Percentiles rank a stretch among this genome's conserved stretches.
These are phyloP conservation scores for Dendrophyllia cribrosa DNA, from an alignment of 64 coral and sea anemone species.

Conservation along the genomic window DNA sequence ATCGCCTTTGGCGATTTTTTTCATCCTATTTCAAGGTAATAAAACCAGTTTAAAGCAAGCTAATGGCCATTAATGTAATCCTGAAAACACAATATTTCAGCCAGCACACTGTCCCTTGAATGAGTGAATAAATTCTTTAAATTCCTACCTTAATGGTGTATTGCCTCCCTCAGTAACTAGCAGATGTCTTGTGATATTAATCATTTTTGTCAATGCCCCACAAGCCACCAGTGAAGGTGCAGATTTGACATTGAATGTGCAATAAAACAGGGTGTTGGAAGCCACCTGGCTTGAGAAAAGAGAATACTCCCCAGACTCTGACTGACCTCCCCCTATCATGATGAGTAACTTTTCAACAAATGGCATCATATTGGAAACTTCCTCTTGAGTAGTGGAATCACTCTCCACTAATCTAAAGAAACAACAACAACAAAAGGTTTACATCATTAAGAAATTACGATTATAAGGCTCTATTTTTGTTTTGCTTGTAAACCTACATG, in stretches of 20 bases:
- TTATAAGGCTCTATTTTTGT: too few relatives aligned
- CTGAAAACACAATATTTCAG: too few relatives aligned
- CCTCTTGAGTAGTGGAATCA: slow-evolving; percentile 60
- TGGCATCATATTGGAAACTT: slow-evolving; percentile 29
- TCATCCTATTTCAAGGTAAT: too few relatives aligned
- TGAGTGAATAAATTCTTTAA: not conserved
- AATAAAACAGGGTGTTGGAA: slow-evolving; percentile 59
- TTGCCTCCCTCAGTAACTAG: slow-evolving; percentile 22
- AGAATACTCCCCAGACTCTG: slow-evolving; percentile 11
- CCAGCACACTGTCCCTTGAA: not conserved
- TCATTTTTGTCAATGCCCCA: slow-evolving; percentile 29
- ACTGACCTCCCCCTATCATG: slow-evolving; percentile 52
- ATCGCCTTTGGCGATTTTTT: too few relatives aligned
- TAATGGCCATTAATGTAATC: too few relatives aligned
- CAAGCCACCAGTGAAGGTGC: slow-evolving; percentile 20
- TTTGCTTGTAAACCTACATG: too few relatives aligned
- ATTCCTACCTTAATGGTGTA: slow-evolving; percentile 25
- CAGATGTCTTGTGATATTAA: slow-evolving; percentile 44
- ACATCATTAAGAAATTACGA: too few relatives aligned
- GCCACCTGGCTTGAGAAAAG: slow-evolving; percentile 65
- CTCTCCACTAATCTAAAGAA: slow-evolving; percentile 57
- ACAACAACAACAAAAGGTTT: not conserved
- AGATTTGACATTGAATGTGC: slow-evolving; percentile 73
- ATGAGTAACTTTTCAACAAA: slow-evolving; percentile 47
- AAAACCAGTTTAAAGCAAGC: too few relatives aligned